These are phyloP conservation scores for Lasioglossum vierecki DNA, from an alignment of 2,888 invertebrate genomes.

Conservation along the genomic window DNA sequence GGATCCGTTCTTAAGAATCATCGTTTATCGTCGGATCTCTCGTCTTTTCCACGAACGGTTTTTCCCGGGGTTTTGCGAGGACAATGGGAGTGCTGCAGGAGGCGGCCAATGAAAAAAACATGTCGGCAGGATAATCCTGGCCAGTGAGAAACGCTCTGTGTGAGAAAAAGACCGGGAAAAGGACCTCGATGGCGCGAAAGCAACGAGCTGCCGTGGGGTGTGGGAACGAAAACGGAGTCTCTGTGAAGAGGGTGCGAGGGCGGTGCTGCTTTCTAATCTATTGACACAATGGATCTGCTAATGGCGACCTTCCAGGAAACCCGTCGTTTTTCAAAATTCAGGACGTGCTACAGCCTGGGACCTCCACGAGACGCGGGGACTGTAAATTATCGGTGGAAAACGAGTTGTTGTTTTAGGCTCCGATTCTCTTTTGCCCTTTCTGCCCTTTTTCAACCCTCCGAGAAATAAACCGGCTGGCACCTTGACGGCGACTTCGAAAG, in stretches of 20 bases:
- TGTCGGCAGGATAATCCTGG: constrained; percentile 43
- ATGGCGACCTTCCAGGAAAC: constrained; percentile 60
- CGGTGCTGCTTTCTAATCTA: constrained; percentile 62
- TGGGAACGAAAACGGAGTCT: constrained; percentile 22
- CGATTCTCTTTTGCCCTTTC: not conserved
- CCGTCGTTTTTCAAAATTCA: constrained; percentile 49
- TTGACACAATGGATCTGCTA: constrained; percentile 62
- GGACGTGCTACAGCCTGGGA: not conserved
- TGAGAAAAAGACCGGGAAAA: constrained; percentile 13
- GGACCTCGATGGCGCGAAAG: not conserved
- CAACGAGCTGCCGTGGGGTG: constrained; percentile 4
- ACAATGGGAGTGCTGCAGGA: constrained; percentile 27
- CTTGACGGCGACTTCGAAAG: not conserved
- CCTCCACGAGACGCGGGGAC: constrained; percentile 13
- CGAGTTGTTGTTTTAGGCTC: constrained; percentile 64
- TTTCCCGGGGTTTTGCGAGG: constrained; percentile 20
- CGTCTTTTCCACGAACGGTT: constrained; percentile 24
- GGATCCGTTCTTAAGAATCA: constrained; percentile 43
- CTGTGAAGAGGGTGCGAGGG: constrained; percentile 4
- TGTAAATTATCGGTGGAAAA: constrained; percentile 62
- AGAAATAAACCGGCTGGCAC: not conserved
- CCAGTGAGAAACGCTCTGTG: not conserved
- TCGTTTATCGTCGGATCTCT: constrained; percentile 45
- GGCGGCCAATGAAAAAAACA: constrained; percentile 27
- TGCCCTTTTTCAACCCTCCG: not conserved